Evolutionary conservation across 2,113 vertebrate genomes (phyloP).

Genomic region (Kryptolebias marmoratus): DNA sequence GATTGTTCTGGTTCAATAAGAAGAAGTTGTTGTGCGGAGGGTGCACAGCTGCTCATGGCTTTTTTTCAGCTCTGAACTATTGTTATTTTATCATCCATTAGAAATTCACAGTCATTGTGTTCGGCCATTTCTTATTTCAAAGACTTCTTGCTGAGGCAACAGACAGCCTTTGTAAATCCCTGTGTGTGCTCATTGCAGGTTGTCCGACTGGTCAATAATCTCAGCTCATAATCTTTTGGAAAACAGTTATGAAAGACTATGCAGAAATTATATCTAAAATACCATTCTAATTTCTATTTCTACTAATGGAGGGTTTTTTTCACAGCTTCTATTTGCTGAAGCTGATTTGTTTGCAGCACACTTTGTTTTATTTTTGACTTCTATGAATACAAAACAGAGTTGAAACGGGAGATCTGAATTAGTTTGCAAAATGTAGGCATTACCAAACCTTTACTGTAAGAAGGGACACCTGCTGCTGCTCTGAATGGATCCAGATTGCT

Average conservation of each 20-base stretch:
- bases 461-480: constrained; percentile 30
- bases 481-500: constrained; percentile 49
- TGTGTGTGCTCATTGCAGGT: background rate
- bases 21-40: background rate
- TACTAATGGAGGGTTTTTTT: background rate
- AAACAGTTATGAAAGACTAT: background rate
- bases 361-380: constrained; percentile 3
- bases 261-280: background rate
- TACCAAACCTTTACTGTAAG: constrained; percentile 3
- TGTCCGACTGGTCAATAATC: background rate
- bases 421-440: constrained; percentile 20
- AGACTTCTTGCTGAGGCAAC: background rate
- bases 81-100: background rate
- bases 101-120: background rate
- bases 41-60: background rate
- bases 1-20: background rate
- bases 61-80: background rate
- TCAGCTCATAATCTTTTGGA: background rate
- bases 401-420: constrained; percentile 22
- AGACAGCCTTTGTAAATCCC: background rate
- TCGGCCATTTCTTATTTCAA: too few species aligned
- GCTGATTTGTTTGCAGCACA: background rate
- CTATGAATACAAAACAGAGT: constrained; percentile 1
- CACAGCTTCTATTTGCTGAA: background rate
- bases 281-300: background rate